Base-by-base conservation (phyloP, 35 echinoderm and acorn worm genomes). In the Apostichopus californicus region DNA sequence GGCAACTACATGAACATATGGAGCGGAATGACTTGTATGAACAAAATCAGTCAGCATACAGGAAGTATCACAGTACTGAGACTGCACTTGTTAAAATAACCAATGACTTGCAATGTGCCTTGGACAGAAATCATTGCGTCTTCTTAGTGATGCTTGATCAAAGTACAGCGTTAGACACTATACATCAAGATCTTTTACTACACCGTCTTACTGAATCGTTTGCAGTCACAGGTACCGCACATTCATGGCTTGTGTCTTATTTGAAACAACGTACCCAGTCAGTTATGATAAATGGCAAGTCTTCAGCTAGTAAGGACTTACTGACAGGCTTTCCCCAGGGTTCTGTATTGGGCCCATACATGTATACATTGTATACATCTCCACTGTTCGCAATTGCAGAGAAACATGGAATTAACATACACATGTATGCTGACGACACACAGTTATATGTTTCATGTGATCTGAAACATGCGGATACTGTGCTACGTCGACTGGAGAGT, bases 21-120 rank as follows among this genome's bases (percentile, higher is more conserved):
- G 24, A 25, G 24, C 24, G 54, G 75, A 88, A 90, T 66, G 54
- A 90, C 53, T n/a, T 89, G 46, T 77, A 53, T 57, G 92, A 59
- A 79, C 72, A 53, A 79, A 66, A 77, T 1, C 89, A 92, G 54
- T 94, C 94, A n/a, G 91, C 94, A 5, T 95, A 92, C 59, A 84
- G 77, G 54, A 24, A 87, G 55, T 10, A 55, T 18, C 94, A 92
- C 54, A 95, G 73, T 80, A 92, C 94, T 4, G 94, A 95, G 86
- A 92, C 94, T 0, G 94, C 90, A 5, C 83, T 92, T 5, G 9
- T 95, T 58, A 26, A 55, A 92, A 55, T 92, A 12, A 64, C 85
- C 20, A 92, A 92, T 81, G 84, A 95, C 58, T 87, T 92, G 52
- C 83, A 79, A 58, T 13, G 79, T 18, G 56, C 77, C 26, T 28